Evolutionary conservation across 2,113 vertebrate genomes (phyloP).

Genomic region (Micromys minutus): DNA sequence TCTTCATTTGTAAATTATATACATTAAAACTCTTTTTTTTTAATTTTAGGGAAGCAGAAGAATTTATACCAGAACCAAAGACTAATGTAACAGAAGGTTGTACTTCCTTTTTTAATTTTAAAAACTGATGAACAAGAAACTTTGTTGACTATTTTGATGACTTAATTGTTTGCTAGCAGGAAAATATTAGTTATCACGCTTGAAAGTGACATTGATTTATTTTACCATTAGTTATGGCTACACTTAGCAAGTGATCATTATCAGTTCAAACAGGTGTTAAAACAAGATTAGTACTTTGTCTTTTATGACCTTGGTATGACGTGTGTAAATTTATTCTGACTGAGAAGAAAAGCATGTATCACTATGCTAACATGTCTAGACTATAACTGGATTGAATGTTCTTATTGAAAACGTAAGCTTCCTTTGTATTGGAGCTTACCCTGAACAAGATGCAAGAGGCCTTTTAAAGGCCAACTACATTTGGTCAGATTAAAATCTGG

Average conservation of each 20-base stretch:
- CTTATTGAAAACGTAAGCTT: background rate
- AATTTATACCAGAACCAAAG: background rate
- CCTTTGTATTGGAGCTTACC: background rate
- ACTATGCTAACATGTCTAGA: background rate
- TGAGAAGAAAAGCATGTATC: background rate
- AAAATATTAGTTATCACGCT: background rate
- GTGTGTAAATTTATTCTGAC: background rate
- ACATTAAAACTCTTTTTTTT: slow-evolving; percentile 48
- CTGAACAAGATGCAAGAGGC: background rate
- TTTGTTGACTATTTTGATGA: background rate
- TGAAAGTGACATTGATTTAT: background rate
- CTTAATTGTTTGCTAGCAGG: background rate
- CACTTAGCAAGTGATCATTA: background rate
- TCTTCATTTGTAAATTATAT: background rate
- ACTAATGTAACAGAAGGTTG: slow-evolving; percentile 56
- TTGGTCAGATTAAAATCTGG: slow-evolving; percentile 16
- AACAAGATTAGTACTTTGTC: background rate
- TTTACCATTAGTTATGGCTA: background rate
- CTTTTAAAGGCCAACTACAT: background rate
- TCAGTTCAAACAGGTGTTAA: background rate
- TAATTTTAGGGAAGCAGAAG: slow-evolving; percentile 59
- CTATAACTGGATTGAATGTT: slow-evolving; percentile 21
- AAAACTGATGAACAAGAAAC: background rate
- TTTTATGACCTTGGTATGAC: background rate
- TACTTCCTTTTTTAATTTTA: slow-evolving; percentile 40